Evolutionary conservation across 2,797 vertebrate species (phyloP), one percentile per base, ranked within the genome.

Genomic region (Danio choprae): DNA sequence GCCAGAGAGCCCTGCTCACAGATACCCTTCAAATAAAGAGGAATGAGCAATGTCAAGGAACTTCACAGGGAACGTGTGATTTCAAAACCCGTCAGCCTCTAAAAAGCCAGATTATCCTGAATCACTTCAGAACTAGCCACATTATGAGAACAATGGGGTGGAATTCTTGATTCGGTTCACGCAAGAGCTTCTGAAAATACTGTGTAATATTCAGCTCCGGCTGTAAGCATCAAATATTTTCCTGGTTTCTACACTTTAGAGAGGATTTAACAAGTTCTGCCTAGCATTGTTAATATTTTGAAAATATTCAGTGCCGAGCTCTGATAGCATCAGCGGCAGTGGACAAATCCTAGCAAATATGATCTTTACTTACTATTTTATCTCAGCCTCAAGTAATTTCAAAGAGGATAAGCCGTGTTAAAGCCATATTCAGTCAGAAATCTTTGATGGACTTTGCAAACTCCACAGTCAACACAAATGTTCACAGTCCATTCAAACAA

Each of bases 1-100:
- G 91, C 89, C 87, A 89, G 88, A 82, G 65, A 86, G 62, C 5
- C 22, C 74, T 59, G 50, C 51, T 73, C 60, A 60, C 51, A 65
- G 16, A 50, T 71, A 80, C 64, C 73, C 77, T 80, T 83, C 50
- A 83, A 80, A 80, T 64, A 62, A 48, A 4, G 12, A 38, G 55
- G 65, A 73, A 71, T 56, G 16, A 70, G 40, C 50, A 64, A 80
- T 65, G 78, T 74, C 78, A 80, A n/a, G 29, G 12, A 80, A 80
- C 69, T 80, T 80, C 51, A 58, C 16, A 62, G 7, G 59, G n/a
- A 53, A 63, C 41, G 73, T 73, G 53, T 38, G 58, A 53, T 64
- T 79, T 72, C 7, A 55, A 72, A 80, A 36, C 50, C 48, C 38
- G 48, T 56, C 40, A 64, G 40, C 15, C 48, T 56, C 48, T 20